Evolutionary conservation across 2,888 invertebrate genomes (phyloP).

Genomic region (Cryptus armator): DNA sequence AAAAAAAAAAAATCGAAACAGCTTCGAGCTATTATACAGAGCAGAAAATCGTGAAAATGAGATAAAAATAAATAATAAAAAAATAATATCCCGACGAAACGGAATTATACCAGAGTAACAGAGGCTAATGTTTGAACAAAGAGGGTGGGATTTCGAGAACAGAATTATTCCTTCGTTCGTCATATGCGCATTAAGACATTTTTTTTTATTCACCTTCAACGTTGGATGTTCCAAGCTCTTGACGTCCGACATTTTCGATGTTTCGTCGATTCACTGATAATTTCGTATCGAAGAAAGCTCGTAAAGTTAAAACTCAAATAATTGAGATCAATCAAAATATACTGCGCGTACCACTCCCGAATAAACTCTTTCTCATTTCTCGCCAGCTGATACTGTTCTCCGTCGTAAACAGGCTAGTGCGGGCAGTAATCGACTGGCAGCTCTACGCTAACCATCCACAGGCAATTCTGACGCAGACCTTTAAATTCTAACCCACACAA

Average conservation of each 20-base stretch:
- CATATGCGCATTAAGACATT: constrained; percentile 59
- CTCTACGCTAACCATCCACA: constrained; percentile 11
- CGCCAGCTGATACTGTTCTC: constrained; percentile 68
- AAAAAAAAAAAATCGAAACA: constrained; percentile 33
- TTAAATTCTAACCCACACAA: constrained; percentile 40
- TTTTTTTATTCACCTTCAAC: constrained; percentile 89
- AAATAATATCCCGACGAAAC: not conserved
- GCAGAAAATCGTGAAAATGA: not conserved
- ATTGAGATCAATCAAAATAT: not conserved
- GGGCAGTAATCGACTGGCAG: constrained; percentile 48
- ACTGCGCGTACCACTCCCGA: constrained; percentile 53
- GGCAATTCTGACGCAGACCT: constrained; percentile 20
- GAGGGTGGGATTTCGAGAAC: constrained; percentile 6
- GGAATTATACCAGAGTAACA: not conserved
- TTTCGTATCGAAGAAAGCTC: constrained; percentile 8
- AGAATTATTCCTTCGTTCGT: constrained; percentile 38
- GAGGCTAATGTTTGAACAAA: constrained; percentile 8
- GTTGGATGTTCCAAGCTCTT: constrained; percentile 98
- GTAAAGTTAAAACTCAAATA: not conserved
- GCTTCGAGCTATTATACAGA: constrained; percentile 8
- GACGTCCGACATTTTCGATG: constrained; percentile 91
- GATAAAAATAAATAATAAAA: not conserved
- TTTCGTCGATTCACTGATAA: constrained; percentile 50
- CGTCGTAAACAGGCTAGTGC: constrained; percentile 69
- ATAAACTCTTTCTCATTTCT: constrained; percentile 65